Percentiles rank a stretch among this genome's conserved stretches.
Evolutionary conservation across 1,140 invertebrate species (phyloP).

Genomic region (Potamilus streckersoni): DNA sequence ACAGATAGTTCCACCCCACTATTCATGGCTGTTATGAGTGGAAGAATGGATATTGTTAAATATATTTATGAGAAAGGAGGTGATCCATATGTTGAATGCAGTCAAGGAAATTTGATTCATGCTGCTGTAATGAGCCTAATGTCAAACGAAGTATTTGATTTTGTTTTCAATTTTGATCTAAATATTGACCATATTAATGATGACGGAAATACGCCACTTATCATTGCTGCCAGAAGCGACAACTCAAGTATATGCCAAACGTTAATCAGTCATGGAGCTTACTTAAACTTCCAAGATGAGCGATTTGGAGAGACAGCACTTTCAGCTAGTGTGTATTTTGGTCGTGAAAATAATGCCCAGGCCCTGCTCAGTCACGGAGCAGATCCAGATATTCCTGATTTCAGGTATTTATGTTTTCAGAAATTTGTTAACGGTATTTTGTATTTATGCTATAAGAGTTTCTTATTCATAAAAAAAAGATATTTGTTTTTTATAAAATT

Average conservation of each 20-base stretch:
- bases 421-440: not conserved
- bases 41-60: conserved; percentile 43
- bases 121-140: conserved; percentile 34
- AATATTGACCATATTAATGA: conserved; percentile 33
- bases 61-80: conserved; percentile 46
- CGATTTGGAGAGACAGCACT: conserved; percentile 42
- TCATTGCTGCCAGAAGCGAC: conserved; percentile 29
- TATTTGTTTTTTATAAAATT: not conserved
- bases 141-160: conserved; percentile 23
- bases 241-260: conserved; percentile 21
- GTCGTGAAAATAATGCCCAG: conserved; percentile 37
- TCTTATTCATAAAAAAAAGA: not conserved
- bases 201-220: conserved; percentile 39
- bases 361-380: conserved; percentile 39
- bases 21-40: conserved; percentile 51
- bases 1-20: conserved; percentile 46
- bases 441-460: not conserved
- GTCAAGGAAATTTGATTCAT: conserved; percentile 40
- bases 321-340: conserved; percentile 40
- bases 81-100: conserved; percentile 36
- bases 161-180: conserved; percentile 31
- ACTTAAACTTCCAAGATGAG: conserved; percentile 32
- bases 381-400: conserved; percentile 33
- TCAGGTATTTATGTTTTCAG: conserved; percentile 21
- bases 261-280: conserved; percentile 34